Conservation (phyloP, 1,140 invertebrate genomes). For the Drosophila saltans region DNA sequence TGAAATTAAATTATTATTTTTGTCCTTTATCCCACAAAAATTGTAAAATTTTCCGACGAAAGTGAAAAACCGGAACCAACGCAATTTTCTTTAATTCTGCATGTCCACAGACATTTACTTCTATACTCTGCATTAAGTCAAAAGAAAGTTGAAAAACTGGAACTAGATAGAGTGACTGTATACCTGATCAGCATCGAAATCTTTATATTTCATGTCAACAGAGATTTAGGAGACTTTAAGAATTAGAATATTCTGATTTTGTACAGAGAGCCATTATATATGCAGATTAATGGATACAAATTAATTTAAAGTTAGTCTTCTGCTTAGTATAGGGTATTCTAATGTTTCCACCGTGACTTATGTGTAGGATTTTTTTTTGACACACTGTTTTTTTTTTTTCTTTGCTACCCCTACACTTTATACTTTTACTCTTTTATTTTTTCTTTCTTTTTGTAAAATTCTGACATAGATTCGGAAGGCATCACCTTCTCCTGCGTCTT, state of each 20-base stretch:
- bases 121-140: not conserved
- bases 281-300: not conserved
- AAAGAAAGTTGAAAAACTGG: too few species aligned
- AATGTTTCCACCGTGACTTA: not conserved
- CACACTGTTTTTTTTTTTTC: not conserved
- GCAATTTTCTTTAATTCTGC: slow-evolving; percentile 2
- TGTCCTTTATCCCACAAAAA: not conserved
- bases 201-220: too few species aligned
- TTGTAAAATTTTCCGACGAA: not conserved
- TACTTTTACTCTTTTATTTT: slow-evolving; percentile 4
- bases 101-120: not conserved
- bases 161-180: too few species aligned
- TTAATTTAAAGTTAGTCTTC: not conserved
- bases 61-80: slow-evolving; percentile 5
- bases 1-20: not conserved
- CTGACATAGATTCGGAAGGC: slow-evolving; percentile 10
- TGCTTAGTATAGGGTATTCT: not conserved
- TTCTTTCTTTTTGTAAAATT: slow-evolving; percentile 1
- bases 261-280: too few species aligned
- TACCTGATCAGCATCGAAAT: too few species aligned
- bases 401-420: not conserved
- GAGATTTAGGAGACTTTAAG: too few species aligned
- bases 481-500: not conserved
- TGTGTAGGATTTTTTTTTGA: not conserved
- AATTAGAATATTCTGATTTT: too few species aligned